These are phyloP conservation scores for Cyprinodon diabolis DNA, from an alignment of 2,797 vertebrate genomes.

Conservation along the genomic window DNA sequence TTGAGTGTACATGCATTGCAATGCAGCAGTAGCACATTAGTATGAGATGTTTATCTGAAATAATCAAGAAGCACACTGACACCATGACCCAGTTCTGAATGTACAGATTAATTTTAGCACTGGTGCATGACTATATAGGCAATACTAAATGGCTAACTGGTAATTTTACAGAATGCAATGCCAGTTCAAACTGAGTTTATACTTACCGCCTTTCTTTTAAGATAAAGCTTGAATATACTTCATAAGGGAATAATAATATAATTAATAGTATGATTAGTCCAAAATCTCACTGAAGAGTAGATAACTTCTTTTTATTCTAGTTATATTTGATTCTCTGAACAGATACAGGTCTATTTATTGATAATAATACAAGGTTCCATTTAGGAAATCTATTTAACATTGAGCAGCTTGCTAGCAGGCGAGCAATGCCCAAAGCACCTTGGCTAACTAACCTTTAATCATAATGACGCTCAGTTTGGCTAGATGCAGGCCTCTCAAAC, in stretches of 20 bases:
- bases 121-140: conserved; percentile 26
- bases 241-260: background rate
- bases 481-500: too few species aligned
- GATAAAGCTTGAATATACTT: background rate
- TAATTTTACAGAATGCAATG: background rate
- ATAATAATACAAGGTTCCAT: too few species aligned
- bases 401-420: too few species aligned
- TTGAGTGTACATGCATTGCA: background rate
- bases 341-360: too few species aligned
- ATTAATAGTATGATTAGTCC: too few species aligned
- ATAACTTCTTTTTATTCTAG: background rate
- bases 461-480: too few species aligned
- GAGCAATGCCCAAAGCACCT: too few species aligned
- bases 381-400: too few species aligned
- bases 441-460: too few species aligned
- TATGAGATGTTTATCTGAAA: conserved; percentile 22
- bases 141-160: background rate
- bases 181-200: background rate
- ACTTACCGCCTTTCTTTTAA: background rate
- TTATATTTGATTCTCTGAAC: too few species aligned
- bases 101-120: conserved; percentile 28
- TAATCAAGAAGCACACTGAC: conserved; percentile 56
- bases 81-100: conserved; percentile 72
- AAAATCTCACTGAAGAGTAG: too few species aligned
- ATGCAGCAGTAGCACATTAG: background rate